Evolutionary conservation across 1,140 invertebrate species (phyloP).

Genomic region (Bombus fervidus): DNA sequence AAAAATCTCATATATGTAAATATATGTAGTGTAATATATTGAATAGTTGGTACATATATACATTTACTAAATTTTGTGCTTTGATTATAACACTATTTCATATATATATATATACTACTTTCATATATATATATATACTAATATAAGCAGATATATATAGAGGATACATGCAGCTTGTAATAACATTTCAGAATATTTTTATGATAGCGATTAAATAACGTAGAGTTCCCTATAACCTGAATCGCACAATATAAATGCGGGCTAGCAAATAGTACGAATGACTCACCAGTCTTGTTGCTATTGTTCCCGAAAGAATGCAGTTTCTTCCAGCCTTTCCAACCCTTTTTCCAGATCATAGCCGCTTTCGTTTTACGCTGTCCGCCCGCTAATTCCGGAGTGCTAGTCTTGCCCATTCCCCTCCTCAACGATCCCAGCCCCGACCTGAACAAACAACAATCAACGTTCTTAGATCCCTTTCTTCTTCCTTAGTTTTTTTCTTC

Average conservation of each 20-base stretch:
- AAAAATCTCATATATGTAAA: too few species aligned
- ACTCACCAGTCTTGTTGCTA: conserved; percentile 82
- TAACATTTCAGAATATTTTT: background rate
- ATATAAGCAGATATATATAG: too few species aligned
- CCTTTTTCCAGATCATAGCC: conserved; percentile 82
- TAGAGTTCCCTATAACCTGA: background rate
- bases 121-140: background rate
- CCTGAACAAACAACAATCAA: conserved; percentile 57
- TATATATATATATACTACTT: background rate
- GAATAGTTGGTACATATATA: background rate
- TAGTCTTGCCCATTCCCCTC: conserved; percentile 71
- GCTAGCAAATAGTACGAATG: background rate
- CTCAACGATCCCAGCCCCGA: conserved; percentile 78
- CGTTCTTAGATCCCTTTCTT: background rate
- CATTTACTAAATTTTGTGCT: background rate
- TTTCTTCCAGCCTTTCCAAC: conserved; percentile 90
- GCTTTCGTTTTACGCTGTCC: conserved; percentile 76
- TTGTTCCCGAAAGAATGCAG: conserved; percentile 87
- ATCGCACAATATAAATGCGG: background rate
- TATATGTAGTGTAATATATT: too few species aligned
- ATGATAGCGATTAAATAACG: background rate
- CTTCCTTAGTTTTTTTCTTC: background rate
- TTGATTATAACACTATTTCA: too few species aligned
- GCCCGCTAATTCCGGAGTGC: conserved; percentile 62
- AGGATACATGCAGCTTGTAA: background rate